Base-by-base conservation (phyloP, 2,888 invertebrate species). In the Monoplex corrugatus region DNA sequence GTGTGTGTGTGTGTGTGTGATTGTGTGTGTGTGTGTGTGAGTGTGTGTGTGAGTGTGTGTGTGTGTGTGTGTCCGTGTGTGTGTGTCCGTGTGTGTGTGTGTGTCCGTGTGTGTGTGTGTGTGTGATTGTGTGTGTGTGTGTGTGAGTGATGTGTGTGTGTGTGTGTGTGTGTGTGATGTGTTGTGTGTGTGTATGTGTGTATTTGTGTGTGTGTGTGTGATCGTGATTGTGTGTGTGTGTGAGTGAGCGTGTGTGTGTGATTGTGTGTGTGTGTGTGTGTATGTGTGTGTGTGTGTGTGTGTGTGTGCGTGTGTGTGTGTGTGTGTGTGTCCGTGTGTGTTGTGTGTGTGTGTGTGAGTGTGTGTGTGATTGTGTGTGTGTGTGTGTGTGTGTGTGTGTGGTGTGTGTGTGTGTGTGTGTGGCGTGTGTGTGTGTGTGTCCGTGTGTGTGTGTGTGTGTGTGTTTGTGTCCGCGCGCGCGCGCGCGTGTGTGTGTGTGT, bases 261-360 rank as follows among this genome's bases (percentile, higher is more conserved):
- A 19, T 19, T 19, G 63, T 19, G 63, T n/a, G 68, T 23, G 68
- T n/a, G 68, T 23, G n/a, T 5, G 68, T 68, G 68, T 23, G 68
- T 19, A 2, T 68, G 68, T 1, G 68, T 68, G 68, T 68, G 68
- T 68, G 68, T 68, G 68, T 68, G 19, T 2, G 63, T 63, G 63
- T 63, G 63, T 63, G 63, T 63, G 63, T 19, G 63, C n/a, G 63
- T n/a, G 63, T 63, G 63, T 63, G 28, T 63, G 63, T 63, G 63
- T 63, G 10, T 63, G 63, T 63, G 63, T 68, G 68, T 68, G 68
- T 68, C 28, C 2, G 68, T 68, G n/a, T 68, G 19, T 3, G 68
- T 0, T 23, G 10, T 0, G 68, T 23, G 68, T 3, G 68, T 68
- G 68, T 68, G 6, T 28, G 68, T 63, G 63, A 28, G 63, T 63